These are phyloP conservation scores for Arvicanthis niloticus DNA, from an alignment of 2,113 vertebrate species.

Conservation along the genomic window DNA sequence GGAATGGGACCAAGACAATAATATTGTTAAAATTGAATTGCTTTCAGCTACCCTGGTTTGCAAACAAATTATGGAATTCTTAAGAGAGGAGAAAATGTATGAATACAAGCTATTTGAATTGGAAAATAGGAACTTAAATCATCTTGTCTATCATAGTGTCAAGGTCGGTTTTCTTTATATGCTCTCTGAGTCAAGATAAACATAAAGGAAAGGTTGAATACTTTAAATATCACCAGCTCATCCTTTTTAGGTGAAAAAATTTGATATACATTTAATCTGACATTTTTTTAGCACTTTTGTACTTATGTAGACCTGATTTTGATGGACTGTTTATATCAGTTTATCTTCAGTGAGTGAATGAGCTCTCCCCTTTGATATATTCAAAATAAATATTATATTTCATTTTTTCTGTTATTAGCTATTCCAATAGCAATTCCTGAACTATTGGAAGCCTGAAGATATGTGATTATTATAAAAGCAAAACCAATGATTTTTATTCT, in stretches of 20 bases:
- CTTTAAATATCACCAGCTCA: conserved; percentile 47
- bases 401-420: conserved; percentile 16
- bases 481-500: conserved; percentile 55
- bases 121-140: conserved; percentile 42
- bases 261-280: not conserved
- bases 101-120: conserved; percentile 50
- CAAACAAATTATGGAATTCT: conserved; percentile 1
- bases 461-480: conserved; percentile 68
- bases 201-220: conserved; percentile 17
- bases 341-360: conserved; percentile 56
- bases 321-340: conserved; percentile 54
- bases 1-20: conserved; percentile 5
- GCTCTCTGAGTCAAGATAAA: conserved; percentile 23
- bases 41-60: not conserved
- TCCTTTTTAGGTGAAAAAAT: conserved; percentile 45
- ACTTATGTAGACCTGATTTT: not conserved
- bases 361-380: conserved; percentile 61
- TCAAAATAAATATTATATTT: conserved; percentile 56
- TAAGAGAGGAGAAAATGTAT: conserved; percentile 18
- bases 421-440: conserved; percentile 12
- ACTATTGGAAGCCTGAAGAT: conserved; percentile 62
- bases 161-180: conserved; percentile 29
- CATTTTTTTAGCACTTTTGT: not conserved
- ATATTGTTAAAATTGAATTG: not conserved
- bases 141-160: conserved; percentile 39